Percentiles rank a stretch among this genome's conserved stretches.
phyloP scores from a whole-genome alignment of 2,797 vertebrate species.

The Rhinogobio ventralis region DNA sequence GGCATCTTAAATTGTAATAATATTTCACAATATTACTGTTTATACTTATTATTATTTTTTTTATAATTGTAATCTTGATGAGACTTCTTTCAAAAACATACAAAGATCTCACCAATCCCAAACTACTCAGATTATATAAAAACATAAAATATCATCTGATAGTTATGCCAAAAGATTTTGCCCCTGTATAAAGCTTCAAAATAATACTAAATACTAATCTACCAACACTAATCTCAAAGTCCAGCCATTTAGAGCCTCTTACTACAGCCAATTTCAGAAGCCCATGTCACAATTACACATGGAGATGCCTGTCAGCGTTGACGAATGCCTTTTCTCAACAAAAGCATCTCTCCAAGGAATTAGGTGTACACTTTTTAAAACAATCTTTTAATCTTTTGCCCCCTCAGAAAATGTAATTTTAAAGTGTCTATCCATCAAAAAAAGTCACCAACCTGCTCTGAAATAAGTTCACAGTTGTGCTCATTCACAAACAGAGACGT shows the following conservation, averaged over 20 bases:
- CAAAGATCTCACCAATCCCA: background rate
- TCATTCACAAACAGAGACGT: conserved; percentile 17
- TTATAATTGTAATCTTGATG: background rate
- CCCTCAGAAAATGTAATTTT: conserved; percentile 34
- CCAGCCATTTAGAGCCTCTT: conserved; percentile 28
- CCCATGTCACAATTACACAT: conserved; percentile 55
- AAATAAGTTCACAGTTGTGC: conserved; percentile 35
- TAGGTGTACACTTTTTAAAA: conserved; percentile 31
- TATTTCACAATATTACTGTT: background rate
- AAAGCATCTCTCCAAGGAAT: conserved; percentile 20
- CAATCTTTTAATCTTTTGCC: conserved; percentile 24
- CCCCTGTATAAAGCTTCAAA: no score
- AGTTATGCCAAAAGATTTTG: background rate
- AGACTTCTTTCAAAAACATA: background rate
- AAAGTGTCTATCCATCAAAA: conserved; percentile 46
- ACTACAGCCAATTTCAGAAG: conserved; percentile 50
- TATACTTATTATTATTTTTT: background rate
- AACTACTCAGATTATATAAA: background rate
- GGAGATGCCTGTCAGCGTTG: conserved; percentile 46
- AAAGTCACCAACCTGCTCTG: conserved; percentile 31
- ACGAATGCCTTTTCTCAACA: conserved; percentile 49
- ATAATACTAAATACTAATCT: background rate
- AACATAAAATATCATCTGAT: background rate
- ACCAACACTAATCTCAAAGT: background rate
- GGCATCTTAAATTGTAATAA: background rate